Percentiles rank a stretch among this genome's conserved stretches.
Evolutionary conservation across 2,113 vertebrate species (phyloP).

Genomic region (Ginglymostoma cirratum): DNA sequence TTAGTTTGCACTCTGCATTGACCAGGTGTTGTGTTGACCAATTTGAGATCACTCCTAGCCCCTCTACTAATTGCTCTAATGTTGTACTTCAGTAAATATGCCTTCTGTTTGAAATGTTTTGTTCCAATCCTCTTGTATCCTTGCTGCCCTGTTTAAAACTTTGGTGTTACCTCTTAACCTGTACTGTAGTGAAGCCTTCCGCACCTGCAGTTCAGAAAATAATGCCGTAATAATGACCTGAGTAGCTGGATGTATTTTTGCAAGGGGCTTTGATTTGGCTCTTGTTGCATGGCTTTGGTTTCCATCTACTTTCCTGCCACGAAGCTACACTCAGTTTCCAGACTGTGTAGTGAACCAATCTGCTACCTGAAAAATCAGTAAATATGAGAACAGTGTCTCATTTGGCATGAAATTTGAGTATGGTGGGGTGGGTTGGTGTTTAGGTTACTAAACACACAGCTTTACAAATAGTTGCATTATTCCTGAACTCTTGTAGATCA

Average conservation of each 20-base stretch:
- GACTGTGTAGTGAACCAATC: not conserved
- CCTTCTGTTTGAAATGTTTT: not conserved
- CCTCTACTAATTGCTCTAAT: not conserved
- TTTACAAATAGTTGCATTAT: not conserved
- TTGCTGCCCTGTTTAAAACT: not conserved
- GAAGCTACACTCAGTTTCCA: not conserved
- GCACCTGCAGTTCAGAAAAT: not conserved
- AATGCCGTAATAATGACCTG: not conserved
- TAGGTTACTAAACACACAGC: not conserved
- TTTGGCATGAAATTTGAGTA: not conserved
- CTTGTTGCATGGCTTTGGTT: not conserved
- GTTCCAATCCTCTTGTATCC: not conserved
- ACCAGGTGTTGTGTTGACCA: not conserved
- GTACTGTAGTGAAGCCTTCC: not conserved
- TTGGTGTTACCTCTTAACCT: too few relatives aligned
- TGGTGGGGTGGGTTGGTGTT: not conserved
- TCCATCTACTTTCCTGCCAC: not conserved
- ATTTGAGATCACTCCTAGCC: not conserved
- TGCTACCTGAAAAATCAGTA: not conserved
- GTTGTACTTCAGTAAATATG: not conserved
- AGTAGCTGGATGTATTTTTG: not conserved
- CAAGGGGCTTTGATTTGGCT: not conserved
- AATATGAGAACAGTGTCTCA: not conserved
- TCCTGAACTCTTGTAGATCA: not conserved
- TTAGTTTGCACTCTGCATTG: not conserved